Evolutionary conservation across 1,140 invertebrate genomes (phyloP), one percentile per base, ranked within the genome.

Genomic region (Kradibia gibbosae): DNA sequence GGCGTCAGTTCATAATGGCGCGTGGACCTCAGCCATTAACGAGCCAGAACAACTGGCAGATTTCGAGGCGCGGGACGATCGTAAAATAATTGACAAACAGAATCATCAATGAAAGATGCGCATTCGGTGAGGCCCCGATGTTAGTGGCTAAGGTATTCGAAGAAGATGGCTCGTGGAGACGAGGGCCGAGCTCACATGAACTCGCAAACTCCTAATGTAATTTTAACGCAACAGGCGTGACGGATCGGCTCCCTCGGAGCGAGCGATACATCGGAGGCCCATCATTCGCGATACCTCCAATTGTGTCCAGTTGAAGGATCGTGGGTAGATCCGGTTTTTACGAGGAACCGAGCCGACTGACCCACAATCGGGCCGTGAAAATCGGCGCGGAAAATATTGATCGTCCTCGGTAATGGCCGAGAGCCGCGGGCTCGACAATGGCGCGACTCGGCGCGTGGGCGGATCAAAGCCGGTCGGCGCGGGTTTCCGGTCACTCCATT

Each of bases 401-500:
- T 72, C 70, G 70, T 13, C 70, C 1, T 0, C 11, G 70, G 45
- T 15, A 7, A 22, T 22, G 20, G 2, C 62, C 34, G 34, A 34
- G 17, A 20, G 5, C 11, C 15, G 70, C 39, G 11, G 70, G 25
- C 22, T 13, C 42, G 34, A 42, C n/a, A 20, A n/a, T 25, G 28
- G 25, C 22, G 50, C 57, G 57, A 62, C 25, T 62, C 57, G n/a
- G 42, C 48, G 28, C 50, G 36, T 73, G 80, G 78, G 80, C 73
- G 80, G 80, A 67, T 81, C 80, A 75, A 76, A 75, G 65, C 72
- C 73, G 74, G n/a, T 55, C 74, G 57, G 39, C n/a, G 8, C 17
- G 2, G 55, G 62, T 62, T 78, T 70, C 76, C 76, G 76, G 60
- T 78, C 50, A 11, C n/a, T n/a, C 75, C 28, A 50, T 76, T 65